phyloP scores from a whole-genome alignment of 1,140 invertebrate species.

The Brachionus koreanus region DNA sequence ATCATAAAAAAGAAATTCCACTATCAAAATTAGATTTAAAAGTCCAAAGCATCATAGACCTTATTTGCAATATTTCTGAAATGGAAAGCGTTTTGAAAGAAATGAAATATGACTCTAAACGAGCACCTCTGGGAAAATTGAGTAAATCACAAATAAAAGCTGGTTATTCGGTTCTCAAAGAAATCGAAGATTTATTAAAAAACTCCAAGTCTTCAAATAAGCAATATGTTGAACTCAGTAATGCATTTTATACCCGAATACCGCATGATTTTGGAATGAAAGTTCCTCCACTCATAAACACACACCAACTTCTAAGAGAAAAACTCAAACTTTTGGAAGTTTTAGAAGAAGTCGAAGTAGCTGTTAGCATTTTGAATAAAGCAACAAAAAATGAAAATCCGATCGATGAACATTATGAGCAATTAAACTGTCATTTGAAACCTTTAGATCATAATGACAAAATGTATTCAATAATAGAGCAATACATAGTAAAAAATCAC shows the following conservation, averaged over 20 bases:
- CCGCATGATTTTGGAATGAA: slow-evolving; percentile 85
- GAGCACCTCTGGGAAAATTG: slow-evolving; percentile 94
- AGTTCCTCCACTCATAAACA: slow-evolving; percentile 76
- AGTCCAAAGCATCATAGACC: slow-evolving; percentile 75
- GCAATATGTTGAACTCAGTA: slow-evolving; percentile 70
- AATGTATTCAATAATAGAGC: slow-evolving; percentile 71
- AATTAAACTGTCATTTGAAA: slow-evolving; percentile 75
- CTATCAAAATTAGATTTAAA: slow-evolving; percentile 69
- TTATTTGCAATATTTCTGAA: slow-evolving; percentile 82
- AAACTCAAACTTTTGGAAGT: slow-evolving; percentile 88
- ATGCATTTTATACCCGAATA: slow-evolving; percentile 87
- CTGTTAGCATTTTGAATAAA: slow-evolving; percentile 73
- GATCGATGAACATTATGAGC: slow-evolving; percentile 79
- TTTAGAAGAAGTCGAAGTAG: slow-evolving; percentile 86
- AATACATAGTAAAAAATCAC: slow-evolving; percentile 82
- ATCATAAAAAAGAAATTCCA: slow-evolving; percentile 53
- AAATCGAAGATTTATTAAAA: slow-evolving; percentile 68
- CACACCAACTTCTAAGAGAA: slow-evolving; percentile 48
- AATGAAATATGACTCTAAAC: slow-evolving; percentile 89
- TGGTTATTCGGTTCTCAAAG: slow-evolving; percentile 75
- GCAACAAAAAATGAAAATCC: slow-evolving; percentile 63
- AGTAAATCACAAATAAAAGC: slow-evolving; percentile 82
- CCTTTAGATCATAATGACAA: slow-evolving; percentile 53
- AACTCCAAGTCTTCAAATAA: neutral
- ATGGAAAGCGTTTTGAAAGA: slow-evolving; percentile 90